Conservation (phyloP, 1,140 invertebrate genomes). For the Ceratitis capitata region DNA sequence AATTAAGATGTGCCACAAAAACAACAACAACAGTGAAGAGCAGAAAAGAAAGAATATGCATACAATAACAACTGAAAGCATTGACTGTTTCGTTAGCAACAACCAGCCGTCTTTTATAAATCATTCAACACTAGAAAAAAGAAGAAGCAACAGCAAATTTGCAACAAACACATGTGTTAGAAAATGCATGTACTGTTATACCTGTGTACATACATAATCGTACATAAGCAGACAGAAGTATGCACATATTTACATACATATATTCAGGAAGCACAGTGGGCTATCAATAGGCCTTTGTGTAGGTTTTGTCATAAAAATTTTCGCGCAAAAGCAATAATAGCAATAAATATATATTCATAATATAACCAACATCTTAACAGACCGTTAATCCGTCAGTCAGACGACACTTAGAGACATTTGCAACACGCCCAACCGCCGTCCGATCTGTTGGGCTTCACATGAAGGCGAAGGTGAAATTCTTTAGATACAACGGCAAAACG, state of each 20-base stretch:
- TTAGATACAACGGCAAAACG: background rate
- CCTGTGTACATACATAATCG: no score
- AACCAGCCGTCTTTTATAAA: background rate
- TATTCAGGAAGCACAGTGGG: background rate
- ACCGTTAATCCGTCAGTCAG: background rate
- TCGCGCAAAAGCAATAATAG: background rate
- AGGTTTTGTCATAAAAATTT: background rate
- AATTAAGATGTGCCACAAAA: background rate
- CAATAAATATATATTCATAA: background rate
- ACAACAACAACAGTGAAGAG: background rate
- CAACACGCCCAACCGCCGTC: no score
- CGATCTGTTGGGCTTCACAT: background rate
- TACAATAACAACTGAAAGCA: background rate
- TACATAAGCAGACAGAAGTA: background rate
- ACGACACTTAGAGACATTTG: background rate
- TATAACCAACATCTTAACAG: no score
- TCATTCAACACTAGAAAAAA: background rate
- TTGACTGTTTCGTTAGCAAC: background rate
- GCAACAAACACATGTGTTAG: background rate
- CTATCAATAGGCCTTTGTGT: background rate
- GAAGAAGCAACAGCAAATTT: background rate
- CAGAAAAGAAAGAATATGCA: background rate
- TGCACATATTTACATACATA: background rate
- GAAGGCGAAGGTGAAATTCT: constrained; percentile 38
- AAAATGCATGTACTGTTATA: no score